A percentile compares a stretch with the other conserved stretches of the same genome.
These are phyloP conservation scores for Muntiacus muntjak DNA, from an alignment of 2,113 vertebrate species.

Conservation along the genomic window DNA sequence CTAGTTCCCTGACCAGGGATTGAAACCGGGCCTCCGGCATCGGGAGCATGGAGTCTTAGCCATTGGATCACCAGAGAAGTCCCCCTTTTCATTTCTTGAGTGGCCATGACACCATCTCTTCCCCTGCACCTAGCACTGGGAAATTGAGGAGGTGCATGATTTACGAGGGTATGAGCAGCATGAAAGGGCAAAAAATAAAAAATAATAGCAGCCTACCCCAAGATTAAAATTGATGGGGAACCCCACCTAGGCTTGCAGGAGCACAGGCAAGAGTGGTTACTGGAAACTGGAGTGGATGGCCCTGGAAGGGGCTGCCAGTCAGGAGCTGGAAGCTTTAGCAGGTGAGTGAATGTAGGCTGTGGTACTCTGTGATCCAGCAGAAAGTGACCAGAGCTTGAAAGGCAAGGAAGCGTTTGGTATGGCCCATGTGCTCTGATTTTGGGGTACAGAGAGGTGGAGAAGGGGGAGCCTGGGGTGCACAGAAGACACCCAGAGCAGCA, in stretches of 20 bases:
- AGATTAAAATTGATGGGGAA: neutral
- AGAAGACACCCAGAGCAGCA: neutral
- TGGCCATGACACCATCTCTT: neutral
- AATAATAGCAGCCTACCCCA: neutral
- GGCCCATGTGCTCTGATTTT: neutral
- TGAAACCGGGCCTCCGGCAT: rapidly evolving
- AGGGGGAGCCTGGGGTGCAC: neutral
- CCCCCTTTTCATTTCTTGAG: neutral
- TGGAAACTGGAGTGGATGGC: neutral
- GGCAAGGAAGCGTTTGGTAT: neutral
- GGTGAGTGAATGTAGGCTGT: neutral
- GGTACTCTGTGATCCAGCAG: neutral
- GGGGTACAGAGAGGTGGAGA: neutral
- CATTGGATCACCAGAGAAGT: neutral
- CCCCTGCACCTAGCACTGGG: neutral
- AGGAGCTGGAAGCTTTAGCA: neutral
- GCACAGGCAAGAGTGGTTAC: neutral
- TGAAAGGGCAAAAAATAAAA: neutral
- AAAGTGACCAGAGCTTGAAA: neutral
- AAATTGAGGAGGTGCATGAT: neutral
- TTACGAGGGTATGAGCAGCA: neutral
- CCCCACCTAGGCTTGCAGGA: neutral
- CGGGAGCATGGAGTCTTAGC: neutral
- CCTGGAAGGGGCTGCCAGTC: neutral
- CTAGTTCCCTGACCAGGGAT: neutral